These are phyloP conservation scores for Pithys albifrons DNA, from an alignment of 2,113 vertebrate species.

Conservation along the genomic window DNA sequence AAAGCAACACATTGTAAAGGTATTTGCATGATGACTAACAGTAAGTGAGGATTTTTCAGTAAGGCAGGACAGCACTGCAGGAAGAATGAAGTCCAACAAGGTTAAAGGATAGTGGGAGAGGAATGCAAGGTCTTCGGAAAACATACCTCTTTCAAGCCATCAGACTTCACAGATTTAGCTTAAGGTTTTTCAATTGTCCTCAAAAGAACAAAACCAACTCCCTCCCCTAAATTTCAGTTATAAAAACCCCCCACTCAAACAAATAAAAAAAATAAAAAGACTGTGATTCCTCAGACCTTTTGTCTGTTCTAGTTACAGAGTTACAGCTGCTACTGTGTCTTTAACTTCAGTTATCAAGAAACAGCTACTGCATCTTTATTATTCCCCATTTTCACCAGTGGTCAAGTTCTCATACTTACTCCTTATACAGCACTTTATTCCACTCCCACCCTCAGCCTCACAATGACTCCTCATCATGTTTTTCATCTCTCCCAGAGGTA, in stretches of 20 bases:
- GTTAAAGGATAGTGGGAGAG: background rate
- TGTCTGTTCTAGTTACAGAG: background rate
- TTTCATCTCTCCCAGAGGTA: background rate
- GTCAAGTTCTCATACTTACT: background rate
- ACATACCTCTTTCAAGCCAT: background rate
- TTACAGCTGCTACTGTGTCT: background rate
- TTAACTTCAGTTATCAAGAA: background rate
- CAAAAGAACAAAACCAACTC: background rate
- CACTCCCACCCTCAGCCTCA: background rate
- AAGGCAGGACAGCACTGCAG: background rate
- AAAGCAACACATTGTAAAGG: background rate
- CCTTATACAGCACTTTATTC: background rate
- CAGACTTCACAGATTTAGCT: background rate
- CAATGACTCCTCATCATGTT: background rate
- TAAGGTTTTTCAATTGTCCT: background rate
- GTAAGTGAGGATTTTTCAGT: background rate
- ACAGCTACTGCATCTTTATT: background rate
- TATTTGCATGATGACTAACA: background rate
- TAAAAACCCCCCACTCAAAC: fast-evolving
- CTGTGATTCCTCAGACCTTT: background rate
- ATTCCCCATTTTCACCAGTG: background rate
- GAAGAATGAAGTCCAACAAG: background rate
- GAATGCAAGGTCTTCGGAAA: background rate
- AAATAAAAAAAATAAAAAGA: background rate
- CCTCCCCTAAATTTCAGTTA: fast-evolving